These are phyloP conservation scores for Lagorchestes hirsutus DNA, from an alignment of 2,797 vertebrate species.

Conservation along the genomic window DNA sequence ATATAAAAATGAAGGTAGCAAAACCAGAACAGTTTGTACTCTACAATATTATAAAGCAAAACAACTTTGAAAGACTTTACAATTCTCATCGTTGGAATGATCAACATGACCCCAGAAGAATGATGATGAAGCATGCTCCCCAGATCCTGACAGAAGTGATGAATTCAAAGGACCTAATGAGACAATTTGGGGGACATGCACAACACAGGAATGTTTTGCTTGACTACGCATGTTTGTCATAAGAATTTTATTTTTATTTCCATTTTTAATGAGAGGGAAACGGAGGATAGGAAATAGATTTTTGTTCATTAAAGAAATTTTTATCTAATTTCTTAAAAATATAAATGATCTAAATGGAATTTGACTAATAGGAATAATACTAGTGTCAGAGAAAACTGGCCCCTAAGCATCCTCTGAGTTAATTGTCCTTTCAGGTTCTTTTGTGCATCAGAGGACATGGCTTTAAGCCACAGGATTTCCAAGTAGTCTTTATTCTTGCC, in stretches of 20 bases:
- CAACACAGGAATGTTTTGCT: neutral
- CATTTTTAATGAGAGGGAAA: neutral
- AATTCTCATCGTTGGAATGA: neutral
- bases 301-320: neutral
- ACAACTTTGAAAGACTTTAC: neutral
- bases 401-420: neutral
- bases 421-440: neutral
- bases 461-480: neutral
- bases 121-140: neutral
- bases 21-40: neutral
- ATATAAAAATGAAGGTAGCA: neutral
- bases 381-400: neutral
- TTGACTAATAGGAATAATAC: neutral
- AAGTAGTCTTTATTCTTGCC: neutral
- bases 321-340: neutral
- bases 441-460: neutral
- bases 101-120: neutral
- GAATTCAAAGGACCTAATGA: neutral
- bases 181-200: neutral
- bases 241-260: neutral
- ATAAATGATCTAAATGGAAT: neutral
- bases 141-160: neutral
- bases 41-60: neutral
- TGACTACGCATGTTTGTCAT: neutral
- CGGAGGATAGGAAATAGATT: neutral